Evolutionary conservation across 1,140 invertebrate genomes (phyloP), one percentile per base, ranked within the genome.

Genomic region (Drosophila orena): DNA sequence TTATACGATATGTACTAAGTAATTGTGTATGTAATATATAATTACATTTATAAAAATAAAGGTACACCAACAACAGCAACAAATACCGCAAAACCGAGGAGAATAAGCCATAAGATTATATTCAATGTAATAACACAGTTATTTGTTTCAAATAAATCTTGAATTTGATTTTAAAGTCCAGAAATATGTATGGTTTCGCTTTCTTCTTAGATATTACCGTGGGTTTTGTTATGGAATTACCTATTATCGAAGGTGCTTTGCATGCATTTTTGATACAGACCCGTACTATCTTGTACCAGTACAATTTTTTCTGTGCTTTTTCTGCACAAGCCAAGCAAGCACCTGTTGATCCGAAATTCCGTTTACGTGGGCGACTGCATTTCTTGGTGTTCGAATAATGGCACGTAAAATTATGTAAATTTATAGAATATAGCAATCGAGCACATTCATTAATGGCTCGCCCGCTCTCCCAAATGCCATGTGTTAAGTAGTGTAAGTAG

Each of bases 101-200:
- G 60, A 77, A 71, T 58, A 66, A 66, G 50, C 56, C 75, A 86
- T 75, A 90, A 80, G 79, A 86, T 73, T 89, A 88, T 91, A 86
- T 91, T 91, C 83, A 91, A 91, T 91, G 90, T 91, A 91, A 91
- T 91, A 91, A 91, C 90, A 91, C 86, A 90, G 90, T 91, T 91
- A 91, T 91, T 91, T 91, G 90, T 91, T 91, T 91, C 79, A 91
- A 91, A 91, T 91, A 91, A 91, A 91, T 91, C 90, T 91, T 91
- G 88, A 83, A 88, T 84, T 83, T 90, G 86, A 91, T 90, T 91
- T 91, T 85, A 86, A 91, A 89, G 79, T 65, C 69, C 61, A 77
- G 57, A 20, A 64, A 64, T 59, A 42, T 20, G 8, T 0, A 1
- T 2, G 15, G 4, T 17, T 17, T 17, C 1, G 17, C 15, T 20